Evolutionary conservation across 2,113 vertebrate species (phyloP).

Genomic region (Nothobranchius furzeri): DNA sequence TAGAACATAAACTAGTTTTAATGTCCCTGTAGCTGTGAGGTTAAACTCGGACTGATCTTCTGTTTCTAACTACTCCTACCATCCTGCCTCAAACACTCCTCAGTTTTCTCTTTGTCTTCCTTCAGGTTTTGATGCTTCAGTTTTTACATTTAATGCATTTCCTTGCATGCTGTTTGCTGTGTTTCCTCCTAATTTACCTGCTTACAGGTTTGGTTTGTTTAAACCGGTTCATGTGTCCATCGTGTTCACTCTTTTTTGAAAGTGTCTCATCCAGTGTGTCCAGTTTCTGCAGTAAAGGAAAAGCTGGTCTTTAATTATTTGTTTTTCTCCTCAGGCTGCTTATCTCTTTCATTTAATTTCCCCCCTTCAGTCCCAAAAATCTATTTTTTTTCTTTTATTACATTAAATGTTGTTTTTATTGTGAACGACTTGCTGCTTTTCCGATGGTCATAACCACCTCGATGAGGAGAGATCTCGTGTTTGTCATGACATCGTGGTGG

Average conservation of each 20-base stretch:
- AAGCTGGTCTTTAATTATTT: constrained; percentile 41
- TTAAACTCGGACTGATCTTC: too few relatives aligned
- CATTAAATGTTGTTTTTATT: neutral
- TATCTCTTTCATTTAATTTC: neutral
- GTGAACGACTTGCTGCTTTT: neutral
- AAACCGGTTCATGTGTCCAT: neutral
- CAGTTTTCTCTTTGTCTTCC: constrained; percentile 3
- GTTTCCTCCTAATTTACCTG: neutral
- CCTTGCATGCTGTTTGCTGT: constrained; percentile 14
- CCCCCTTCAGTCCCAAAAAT: constrained; percentile 41
- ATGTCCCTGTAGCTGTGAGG: too few relatives aligned
- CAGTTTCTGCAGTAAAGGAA: constrained; percentile 11
- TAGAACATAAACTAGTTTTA: too few relatives aligned
- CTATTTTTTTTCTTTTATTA: neutral
- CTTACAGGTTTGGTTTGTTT: constrained; percentile 17
- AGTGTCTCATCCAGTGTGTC: constrained; percentile 26
- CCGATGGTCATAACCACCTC: neutral
- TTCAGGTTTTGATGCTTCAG: neutral
- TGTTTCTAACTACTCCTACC: too few relatives aligned
- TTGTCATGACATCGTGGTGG: too few relatives aligned
- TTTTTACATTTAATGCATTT: neutral
- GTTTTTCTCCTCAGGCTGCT: too few relatives aligned
- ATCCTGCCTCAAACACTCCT: constrained; percentile 3
- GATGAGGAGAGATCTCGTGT: neutral
- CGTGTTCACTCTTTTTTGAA: neutral